Evolutionary conservation across 2,113 vertebrate genomes (phyloP), one percentile per base, ranked within the genome.

Genomic region (Tamias sibiricus): DNA sequence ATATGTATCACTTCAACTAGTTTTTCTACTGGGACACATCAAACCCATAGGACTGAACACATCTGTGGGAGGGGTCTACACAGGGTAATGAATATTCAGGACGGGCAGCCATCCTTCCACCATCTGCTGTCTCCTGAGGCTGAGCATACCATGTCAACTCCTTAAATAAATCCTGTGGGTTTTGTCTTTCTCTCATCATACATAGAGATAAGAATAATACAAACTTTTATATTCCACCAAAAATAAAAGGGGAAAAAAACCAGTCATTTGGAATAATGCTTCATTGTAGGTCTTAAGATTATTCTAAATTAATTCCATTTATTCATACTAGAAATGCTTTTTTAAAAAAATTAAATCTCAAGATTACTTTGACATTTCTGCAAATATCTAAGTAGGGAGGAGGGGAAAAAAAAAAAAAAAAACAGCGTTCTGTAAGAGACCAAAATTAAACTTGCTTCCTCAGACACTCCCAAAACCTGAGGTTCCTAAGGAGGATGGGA

Each of bases 251-350:
- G 35, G 57, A 28, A 64, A 32, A 47, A 59, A 42, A 32, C 2
- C 26, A 85, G n/a, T 91, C 66, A 47, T 3, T 75, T 59, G 26
- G 57, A 68, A 92, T 82, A 75, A 59, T 74, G 37, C 8, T 44
- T 81, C 57, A 75, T 32, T 44, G 75, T 30, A 87, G n/a, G n/a
- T 57, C 44, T n/a, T 17, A 81, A 87, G 74, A 1, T 42, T 86
- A 87, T 87, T 95, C 76, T 93, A 62, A 80, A 40, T 86, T 93
- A 68, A 57, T 47, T 71, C 62, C 42, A 91, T n/a, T 64, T 66
- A 62, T 24, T 20, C 19, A n/a, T 32, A 74, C 2, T 87, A 95
- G 54, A 64, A 13, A 74, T 64, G 22, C 42, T 13, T 62, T 49
- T 13, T n/a, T 62, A 59, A 47, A 80, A 37, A 49, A 40, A 24